Evolutionary conservation across 2,113 vertebrate species (phyloP), one percentile per base, ranked within the genome.

Genomic region (Hepsetus odoe): DNA sequence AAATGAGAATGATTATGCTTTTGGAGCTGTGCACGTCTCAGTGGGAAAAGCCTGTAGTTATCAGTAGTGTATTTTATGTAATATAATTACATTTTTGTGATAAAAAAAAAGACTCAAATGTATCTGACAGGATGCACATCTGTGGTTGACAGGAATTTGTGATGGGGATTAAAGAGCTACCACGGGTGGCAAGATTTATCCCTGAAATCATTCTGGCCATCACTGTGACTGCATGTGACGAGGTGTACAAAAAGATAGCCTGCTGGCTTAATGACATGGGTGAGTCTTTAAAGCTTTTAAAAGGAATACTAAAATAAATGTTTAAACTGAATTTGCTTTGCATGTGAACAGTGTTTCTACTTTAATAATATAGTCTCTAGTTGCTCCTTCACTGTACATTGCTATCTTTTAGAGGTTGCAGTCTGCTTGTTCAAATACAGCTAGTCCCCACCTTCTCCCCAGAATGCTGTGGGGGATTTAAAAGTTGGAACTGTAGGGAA

Each of bases 221-320:
- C 92, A 95, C 97, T 88, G 95, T 98, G 92, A 96, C 93, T 0
- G 90, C 93, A 56, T 97, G 96, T 42, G 96, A 98, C 0, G 97
- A 98, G 89, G 93, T 95, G 86, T 98, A 98, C 93, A 96, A 95
- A 91, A 98, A 96, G 89, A 95, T 99, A 0, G 97, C 97, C 32
- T 93, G 94, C 85, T 99, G 97, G 96, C 94, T 98, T 84, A 99
- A 98, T 0, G 95, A 98, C 90, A 97, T 98, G 97, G 97, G 97
- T 98, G 91, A 75, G 90, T 42, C 35, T 64, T 32, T 4, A 30
- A 0, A 33, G 28, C 65, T 46, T 69, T 28, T 26, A 11, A 32
- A 16, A 1, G 32, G 20, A 75, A 70, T 5, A 18, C 4, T 4
- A 38, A 35, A 65, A 65, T 2, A 8, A 3, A 62, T 62, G 6